Percentiles rank a stretch among this genome's conserved stretches.
phyloP scores from a whole-genome alignment of 2,113 vertebrate genomes.

The Brachyistius frenatus region DNA sequence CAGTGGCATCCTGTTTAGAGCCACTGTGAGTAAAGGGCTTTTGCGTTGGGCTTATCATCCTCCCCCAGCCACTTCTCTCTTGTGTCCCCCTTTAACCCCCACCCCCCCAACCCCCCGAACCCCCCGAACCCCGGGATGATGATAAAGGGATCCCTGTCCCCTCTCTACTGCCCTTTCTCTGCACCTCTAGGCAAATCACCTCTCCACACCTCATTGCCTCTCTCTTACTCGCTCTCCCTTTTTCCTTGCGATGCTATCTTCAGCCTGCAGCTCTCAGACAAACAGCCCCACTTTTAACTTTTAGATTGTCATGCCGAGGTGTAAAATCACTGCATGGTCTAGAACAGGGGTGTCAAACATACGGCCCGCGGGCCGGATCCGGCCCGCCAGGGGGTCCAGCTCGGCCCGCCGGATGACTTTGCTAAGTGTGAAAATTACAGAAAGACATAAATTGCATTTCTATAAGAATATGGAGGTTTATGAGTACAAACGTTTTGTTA shows the following conservation, averaged over 20 bases:
- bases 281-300: conserved; percentile 74
- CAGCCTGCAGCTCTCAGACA: conserved; percentile 61
- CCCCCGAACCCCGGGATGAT: conserved; percentile 50
- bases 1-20: conserved; percentile 39
- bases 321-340: conserved; percentile 75
- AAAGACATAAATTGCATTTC: too few relatives aligned
- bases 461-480: too few relatives aligned
- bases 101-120: background rate
- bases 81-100: conserved; percentile 21
- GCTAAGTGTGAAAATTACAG: too few relatives aligned
- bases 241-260: conserved; percentile 68
- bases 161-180: conserved; percentile 62
- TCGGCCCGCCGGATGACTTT: too few relatives aligned
- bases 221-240: conserved; percentile 35
- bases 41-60: conserved; percentile 75
- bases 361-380: too few relatives aligned
- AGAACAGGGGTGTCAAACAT: too few relatives aligned
- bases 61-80: conserved; percentile 58
- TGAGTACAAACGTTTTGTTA: too few relatives aligned
- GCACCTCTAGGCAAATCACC: conserved; percentile 72
- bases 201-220: conserved; percentile 72
- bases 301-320: conserved; percentile 69
- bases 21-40: conserved; percentile 51
- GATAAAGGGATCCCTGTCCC: conserved; percentile 74
- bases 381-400: too few relatives aligned